Evolutionary conservation across 2,797 vertebrate genomes (phyloP), one percentile per base, ranked within the genome.

Genomic region (Taeniopygia guttata): DNA sequence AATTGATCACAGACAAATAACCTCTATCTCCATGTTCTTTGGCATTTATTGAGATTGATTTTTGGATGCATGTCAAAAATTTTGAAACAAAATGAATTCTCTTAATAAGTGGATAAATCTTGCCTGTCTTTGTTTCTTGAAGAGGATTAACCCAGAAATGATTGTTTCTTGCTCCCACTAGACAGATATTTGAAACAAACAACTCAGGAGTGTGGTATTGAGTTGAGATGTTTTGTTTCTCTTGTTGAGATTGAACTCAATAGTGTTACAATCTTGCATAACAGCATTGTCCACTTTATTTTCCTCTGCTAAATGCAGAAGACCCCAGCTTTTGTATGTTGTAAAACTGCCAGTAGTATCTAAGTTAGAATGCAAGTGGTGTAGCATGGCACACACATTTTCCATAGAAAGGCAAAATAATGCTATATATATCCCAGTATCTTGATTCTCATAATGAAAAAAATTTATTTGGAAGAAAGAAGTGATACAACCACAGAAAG

Each of bases 21-120:
- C 48, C 10, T 93, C 70, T 66, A 16, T 73, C 70, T 82, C 76
- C 27, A 58, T 27, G n/a, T 90, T 89, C 30, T 46, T 42, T 87
- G 74, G 69, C 48, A 73, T 82, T 90, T 84, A 89, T 62, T 92
- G 55, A 73, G 59, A 92, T 82, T 76, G 84, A 84, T 94, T 87
- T 94, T 94, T 91, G 40, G 18, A 94, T 1, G 2, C 15, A 86
- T 7, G 55, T 84, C 67, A 87, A 48, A 93, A 79, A 36, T 84
- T 94, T 84, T 84, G 70, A 87, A 90, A 59, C n/a, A 87, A 87
- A 94, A 87, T 55, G 1, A 82, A 84, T 89, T 89, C 9, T 45
- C 36, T 82, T 64, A 82, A 62, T 67, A 87, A 60, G 22, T 55
- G 40, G 21, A 48, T 59, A 62, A 89, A 66, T 14, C n/a, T 84